Evolutionary conservation across 2,797 vertebrate genomes (phyloP), one percentile per base, ranked within the genome.

Genomic region (Anas bahamensis): DNA sequence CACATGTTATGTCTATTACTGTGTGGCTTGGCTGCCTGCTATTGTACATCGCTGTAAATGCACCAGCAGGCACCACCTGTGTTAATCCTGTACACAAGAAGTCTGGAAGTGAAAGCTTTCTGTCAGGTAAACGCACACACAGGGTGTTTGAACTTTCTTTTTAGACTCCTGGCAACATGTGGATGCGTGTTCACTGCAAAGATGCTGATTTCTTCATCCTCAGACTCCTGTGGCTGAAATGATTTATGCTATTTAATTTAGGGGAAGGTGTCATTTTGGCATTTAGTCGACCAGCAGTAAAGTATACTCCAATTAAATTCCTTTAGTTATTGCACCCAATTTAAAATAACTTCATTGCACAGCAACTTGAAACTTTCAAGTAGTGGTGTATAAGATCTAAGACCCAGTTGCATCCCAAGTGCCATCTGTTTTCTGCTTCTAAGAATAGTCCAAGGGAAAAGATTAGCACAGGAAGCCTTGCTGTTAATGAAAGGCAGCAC

Each of bases 1-100:
- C 13, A 0, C 12, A 14, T 22, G 29, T 52, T 46, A 11, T 1
- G 1, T 9, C 42, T 46, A 1, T 44, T 22, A 3, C 1, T 12
- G 18, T 8, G 74, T 41, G 69, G 48, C 35, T 52, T 44, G 81
- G 70, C 75, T 31, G 19, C 4, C 33, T 17, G 1, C 42, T 57
- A 0, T 4, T 44, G 28, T n/a, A 23, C 31, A 6, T 53, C 19
- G 1, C 17, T 41, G 8, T 28, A 42, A 57, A 33, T 12, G 37
- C 48, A 48, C 39, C 48, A 41, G 1, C 63, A 46, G 18, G 13
- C 68, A 13, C 37, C 2, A 2, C 14, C 53, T 22, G 11, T 8
- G 31, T 29, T 50, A 24, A 16, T 29, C 18, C n/a, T n/a, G n/a
- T 19, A 35, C 48, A 13, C 35, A 17, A 22, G 17, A 21, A 37